Base-by-base conservation (phyloP, 2,888 invertebrate genomes). In the Drosophila mayaguana region DNA sequence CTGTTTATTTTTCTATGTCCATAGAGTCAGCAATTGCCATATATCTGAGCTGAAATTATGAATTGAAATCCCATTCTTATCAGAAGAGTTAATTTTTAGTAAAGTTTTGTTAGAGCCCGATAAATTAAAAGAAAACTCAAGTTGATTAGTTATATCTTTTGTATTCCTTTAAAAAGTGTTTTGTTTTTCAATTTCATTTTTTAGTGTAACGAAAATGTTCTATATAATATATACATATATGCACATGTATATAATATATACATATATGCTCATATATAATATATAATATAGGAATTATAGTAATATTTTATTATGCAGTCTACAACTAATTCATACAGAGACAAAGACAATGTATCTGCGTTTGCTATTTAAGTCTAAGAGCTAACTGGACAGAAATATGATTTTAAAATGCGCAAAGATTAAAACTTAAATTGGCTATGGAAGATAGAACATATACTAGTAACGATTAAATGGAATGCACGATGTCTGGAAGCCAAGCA, bases 301-400 rank as follows among this genome's bases (percentile, higher is more conserved):
- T 62, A 56, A 60, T 16, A 34, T 20, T n/a, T 38, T 22, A 6
- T 16, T 12, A 28, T 54, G 38, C n/a, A 54, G 54, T 38, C 57
- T 78, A 62, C 25, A 51, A 62, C 38, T 50, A 66, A 22, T 65
- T 72, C 48, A 54, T 54, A 72, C 46, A 65, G 34, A 51, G 55
- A 45, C 20, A 46, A 25, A 55, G 45, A 51, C 54, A 64, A 53
- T 22, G 36, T 5, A 38, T 51, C 20, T 63, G 55, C 20, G 20
- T n/a, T 36, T 40, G 20, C 54, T 18, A 25, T 38, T 62, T 14
- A 25, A 9, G 25, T n/a, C 46, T 40, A 70, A 76, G 14, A 54
- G 12, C 51, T 62, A 57, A 18, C 32, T 32, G 12, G 63, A 57
- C 71, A 76, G 25, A 40, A 12, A 76, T 34, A 16, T 32, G 18